Base-by-base conservation (phyloP, 2,113 vertebrate species). In the Thamnaconus septentrionalis region DNA sequence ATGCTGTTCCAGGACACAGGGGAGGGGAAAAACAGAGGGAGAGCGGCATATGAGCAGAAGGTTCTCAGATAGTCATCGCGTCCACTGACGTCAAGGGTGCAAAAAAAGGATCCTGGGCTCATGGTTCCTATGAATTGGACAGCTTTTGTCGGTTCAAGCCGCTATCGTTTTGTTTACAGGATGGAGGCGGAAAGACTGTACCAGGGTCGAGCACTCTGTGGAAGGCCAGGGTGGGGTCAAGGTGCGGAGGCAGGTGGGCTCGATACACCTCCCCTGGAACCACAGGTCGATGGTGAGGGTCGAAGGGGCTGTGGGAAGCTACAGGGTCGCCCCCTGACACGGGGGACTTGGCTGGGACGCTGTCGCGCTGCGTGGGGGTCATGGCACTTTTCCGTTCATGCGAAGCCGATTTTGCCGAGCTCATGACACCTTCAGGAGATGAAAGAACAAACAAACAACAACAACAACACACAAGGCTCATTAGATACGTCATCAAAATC, bases 291-390 rank as follows among this genome's bases (percentile, higher is more conserved):
- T 96, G 95, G 78, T 98, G 96, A 40, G 95, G 92, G 64, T 99
- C 97, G 9, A 96, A 99, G 42, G 97, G 94, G 76, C 95, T 96
- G 82, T 97, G 97, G 71, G 95, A 89, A 46, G 92, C 87, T 4
- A 93, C 87, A 4, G 94, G 94, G 72, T 98, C 97, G 7, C 93
- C 91, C 1, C 93, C 92, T 0, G 94, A 92, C 31, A 96, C 96
- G 0, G 97, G 97, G 12, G 97, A 99, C 88, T 98, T 99, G 18
- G 96, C 92, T 4, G 96, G 87, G 63, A 97, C 85, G 18, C 89
- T 95, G 61, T 99, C 97, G 59, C 96, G 92, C 80, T 96, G 97
- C 3, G 95, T 96, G 0, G 96, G 96, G 6, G 96, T 98, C 78
- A 98, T 91, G 3, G 94, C 86, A 42, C 91, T 94, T 87, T 98